Base-by-base conservation (phyloP, 2,888 invertebrate genomes). In the Monoplex corrugatus region DNA sequence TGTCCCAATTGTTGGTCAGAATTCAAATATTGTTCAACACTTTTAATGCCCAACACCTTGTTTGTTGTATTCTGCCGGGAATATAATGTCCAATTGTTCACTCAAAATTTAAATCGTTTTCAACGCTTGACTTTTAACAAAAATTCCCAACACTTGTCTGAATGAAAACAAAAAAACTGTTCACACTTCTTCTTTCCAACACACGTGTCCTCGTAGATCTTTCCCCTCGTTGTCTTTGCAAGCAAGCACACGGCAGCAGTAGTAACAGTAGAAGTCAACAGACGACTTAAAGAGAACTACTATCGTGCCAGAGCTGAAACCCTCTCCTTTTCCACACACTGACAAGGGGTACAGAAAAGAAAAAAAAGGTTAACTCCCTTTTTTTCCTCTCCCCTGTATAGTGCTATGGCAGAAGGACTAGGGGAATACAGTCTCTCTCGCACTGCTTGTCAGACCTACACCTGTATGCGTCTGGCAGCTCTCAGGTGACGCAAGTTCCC, bases 291-390 rank as follows among this genome's bases (percentile, higher is more conserved):
- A n/a, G n/a, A n/a, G n/a, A n/a, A n/a, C n/a, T n/a, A n/a, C n/a
- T n/a, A n/a, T n/a, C n/a, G n/a, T n/a, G n/a, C n/a, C n/a, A n/a
- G n/a, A n/a, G n/a, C n/a, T n/a, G n/a, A 10, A 57, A 32, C 5
- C 78, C 78, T 80, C 78, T 80, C 78, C 78, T 80, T 80, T 40
- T 1, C 43, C 78, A 80, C 78, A 40, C 78, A 80, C 78, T 32
- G n/a, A n/a, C n/a, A n/a, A n/a, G n/a, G n/a, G n/a, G 43, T 28
- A 43, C 78, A 28, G 43, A 13, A 23, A 75, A 35, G 16, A 75
- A 75, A 80, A 80, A 43, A 80, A 32, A 40, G 0, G 40, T 13
- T 40, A 10, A n/a, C n/a, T n/a, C n/a, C n/a, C n/a, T 43, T 23
- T 43, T 40, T 23, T 40, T 19, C 10, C 19, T 28, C 28, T 43